These are phyloP conservation scores for Zingel zingel DNA, from an alignment of 2,113 vertebrate species.

Conservation along the genomic window DNA sequence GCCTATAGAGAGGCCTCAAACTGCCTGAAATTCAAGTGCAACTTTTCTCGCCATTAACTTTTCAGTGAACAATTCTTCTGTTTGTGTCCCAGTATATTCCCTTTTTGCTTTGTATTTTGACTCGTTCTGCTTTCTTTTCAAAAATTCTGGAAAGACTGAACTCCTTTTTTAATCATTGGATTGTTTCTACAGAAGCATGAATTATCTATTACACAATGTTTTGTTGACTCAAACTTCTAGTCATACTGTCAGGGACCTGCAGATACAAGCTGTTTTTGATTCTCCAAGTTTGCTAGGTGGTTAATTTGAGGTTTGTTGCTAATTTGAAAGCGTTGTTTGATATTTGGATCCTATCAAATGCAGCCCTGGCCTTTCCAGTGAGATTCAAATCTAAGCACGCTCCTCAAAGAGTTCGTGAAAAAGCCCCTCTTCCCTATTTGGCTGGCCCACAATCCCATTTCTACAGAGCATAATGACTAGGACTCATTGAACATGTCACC, in stretches of 20 bases:
- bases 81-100: slow-evolving; percentile 40
- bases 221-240: slow-evolving; percentile 75
- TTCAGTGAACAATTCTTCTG: slow-evolving; percentile 41
- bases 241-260: slow-evolving; percentile 59
- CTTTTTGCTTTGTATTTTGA: slow-evolving; percentile 27
- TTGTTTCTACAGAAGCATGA: slow-evolving; percentile 65
- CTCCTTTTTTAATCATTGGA: slow-evolving; percentile 38
- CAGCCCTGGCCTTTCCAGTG: slow-evolving; percentile 56
- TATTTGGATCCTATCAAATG: slow-evolving; percentile 61
- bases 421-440: slow-evolving; percentile 46
- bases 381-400: slow-evolving; percentile 66
- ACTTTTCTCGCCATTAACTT: slow-evolving; percentile 60
- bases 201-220: slow-evolving; percentile 72
- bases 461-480: slow-evolving; percentile 72
- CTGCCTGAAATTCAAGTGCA: slow-evolving; percentile 52
- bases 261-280: slow-evolving; percentile 68
- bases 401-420: slow-evolving; percentile 70
- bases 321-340: slow-evolving; percentile 79
- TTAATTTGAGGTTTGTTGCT: slow-evolving; percentile 76
- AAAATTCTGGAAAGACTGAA: slow-evolving; percentile 38
- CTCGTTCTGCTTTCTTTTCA: slow-evolving; percentile 12
- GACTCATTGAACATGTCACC: slow-evolving; percentile 65
- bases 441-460: slow-evolving; percentile 71
- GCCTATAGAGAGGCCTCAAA: not conserved
- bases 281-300: slow-evolving; percentile 66